Evolutionary conservation across 2,113 vertebrate genomes (phyloP), one percentile per base, ranked within the genome.

Genomic region (Montifringilla adamsi): DNA sequence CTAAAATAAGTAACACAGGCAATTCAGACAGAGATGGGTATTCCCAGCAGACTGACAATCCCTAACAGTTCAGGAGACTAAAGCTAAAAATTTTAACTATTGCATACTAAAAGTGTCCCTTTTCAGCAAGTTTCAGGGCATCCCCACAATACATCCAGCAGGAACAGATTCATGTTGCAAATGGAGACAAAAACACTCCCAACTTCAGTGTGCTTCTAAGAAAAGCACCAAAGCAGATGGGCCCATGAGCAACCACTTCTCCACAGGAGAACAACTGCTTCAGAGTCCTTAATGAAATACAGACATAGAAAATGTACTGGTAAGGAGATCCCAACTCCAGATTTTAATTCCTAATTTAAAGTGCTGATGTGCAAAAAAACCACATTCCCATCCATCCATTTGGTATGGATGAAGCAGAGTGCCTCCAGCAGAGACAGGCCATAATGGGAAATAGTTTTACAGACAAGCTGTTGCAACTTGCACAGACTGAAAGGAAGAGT

Each of bases 131-230:
- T 55, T 79, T 80, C 10, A 22, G 30, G 15, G 15, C 18, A 81
- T 6, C 9, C 15, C 15, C 0, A 0, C 18, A 31, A 28, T 2
- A 80, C 13, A 50, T 55, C 49, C 80, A 69, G 10, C 15, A 73
- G 30, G 9, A 58, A 33, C 4, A 33, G 4, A 35, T 4, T 41
- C 17, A 37, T 8, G 4, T 23, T 83, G 70, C 18, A 83, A 88
- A 78, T 2, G 4, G 7, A 74, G 55, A 72, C 12, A 73, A 78
- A 91, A 73, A 4, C 30, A 67, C 5, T 69, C 30, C 13, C 17
- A 55, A 47, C 4, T 77, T 87, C 27, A 44, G 7, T 3, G 1
- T 26, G 12, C 28, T 81, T 84, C 27, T 31, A 84, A 23, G 37
- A 47, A 41, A 82, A 49, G 7, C 4, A 58, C 19, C 43, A 75